A percentile compares a stretch with the other conserved stretches of the same genome.
Conservation (phyloP, 2,888 invertebrate genomes). For the Limnephilus lunatus region DNA sequence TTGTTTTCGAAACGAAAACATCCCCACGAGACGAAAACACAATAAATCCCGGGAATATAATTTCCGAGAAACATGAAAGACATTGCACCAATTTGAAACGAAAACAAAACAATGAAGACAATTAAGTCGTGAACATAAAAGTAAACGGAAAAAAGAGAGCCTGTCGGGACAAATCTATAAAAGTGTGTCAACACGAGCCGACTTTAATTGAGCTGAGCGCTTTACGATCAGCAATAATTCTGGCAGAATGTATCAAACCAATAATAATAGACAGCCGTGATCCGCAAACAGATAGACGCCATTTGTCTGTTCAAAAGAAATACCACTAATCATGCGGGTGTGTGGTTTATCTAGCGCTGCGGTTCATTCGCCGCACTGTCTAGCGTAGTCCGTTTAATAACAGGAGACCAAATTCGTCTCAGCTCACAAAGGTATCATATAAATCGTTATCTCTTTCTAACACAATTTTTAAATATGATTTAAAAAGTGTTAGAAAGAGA, state of each 20-base stretch:
- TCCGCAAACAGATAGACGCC: conserved; percentile 11
- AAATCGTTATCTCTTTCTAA: too few species aligned
- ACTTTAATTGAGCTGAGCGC: conserved; percentile 27
- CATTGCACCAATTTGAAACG: background rate
- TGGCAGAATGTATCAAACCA: conserved; percentile 17
- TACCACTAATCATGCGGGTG: background rate
- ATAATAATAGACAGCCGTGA: conserved; percentile 15
- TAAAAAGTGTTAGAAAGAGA: too few species aligned
- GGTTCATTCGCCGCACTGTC: background rate
- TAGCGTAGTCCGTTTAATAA: too few species aligned
- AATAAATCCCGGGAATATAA: background rate
- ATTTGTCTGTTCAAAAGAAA: background rate
- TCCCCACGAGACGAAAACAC: background rate
- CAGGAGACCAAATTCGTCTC: too few species aligned
- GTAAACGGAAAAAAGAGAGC: conserved; percentile 6
- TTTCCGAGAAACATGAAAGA: background rate
- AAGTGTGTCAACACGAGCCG: background rate
- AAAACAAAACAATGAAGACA: conserved; percentile 16
- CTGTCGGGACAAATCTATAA: background rate
- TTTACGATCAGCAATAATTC: conserved; percentile 26
- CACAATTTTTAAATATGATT: too few species aligned
- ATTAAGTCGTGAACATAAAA: conserved; percentile 28
- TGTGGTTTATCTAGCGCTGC: background rate
- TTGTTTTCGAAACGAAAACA: background rate
- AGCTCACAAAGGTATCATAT: too few species aligned